Evolutionary conservation across 2,888 invertebrate species (phyloP).

Genomic region (Cancer borealis): DNA sequence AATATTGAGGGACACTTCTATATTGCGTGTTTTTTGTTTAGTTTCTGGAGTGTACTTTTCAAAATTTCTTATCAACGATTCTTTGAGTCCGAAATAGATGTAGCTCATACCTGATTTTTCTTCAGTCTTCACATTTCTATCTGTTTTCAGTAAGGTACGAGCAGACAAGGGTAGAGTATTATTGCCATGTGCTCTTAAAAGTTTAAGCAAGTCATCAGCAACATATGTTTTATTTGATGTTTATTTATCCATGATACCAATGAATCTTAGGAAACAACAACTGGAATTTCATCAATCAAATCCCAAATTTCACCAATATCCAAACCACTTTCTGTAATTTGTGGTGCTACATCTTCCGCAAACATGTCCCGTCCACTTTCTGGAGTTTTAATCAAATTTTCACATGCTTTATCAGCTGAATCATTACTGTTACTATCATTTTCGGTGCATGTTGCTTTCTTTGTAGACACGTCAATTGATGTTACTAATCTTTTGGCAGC

Average conservation of each 20-base stretch:
- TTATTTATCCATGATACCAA: slow-evolving; percentile 14
- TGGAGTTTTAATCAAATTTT: not conserved
- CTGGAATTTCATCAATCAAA: slow-evolving; percentile 42
- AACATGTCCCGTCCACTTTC: not conserved
- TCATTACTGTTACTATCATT: not conserved
- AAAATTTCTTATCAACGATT: not conserved
- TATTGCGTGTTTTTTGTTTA: not conserved
- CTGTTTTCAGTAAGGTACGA: not conserved
- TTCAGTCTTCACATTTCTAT: not conserved
- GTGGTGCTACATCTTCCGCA: slow-evolving; percentile 22
- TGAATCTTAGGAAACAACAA: not conserved
- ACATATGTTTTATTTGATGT: not conserved
- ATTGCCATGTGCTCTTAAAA: too few species aligned
- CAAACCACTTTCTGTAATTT: not conserved
- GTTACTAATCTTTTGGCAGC: slow-evolving; percentile 2
- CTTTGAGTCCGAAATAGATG: not conserved
- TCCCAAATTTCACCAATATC: not conserved
- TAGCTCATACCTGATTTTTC: not conserved
- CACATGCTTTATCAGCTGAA: not conserved
- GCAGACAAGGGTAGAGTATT: not conserved
- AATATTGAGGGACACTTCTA: slow-evolving; percentile 15
- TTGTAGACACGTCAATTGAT: not conserved
- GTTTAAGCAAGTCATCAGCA: too few species aligned
- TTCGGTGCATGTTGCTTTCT: not conserved
- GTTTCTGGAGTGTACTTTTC: not conserved